Base-by-base conservation (phyloP, 2,888 invertebrate species). In the Hirudinaria manillensis region DNA sequence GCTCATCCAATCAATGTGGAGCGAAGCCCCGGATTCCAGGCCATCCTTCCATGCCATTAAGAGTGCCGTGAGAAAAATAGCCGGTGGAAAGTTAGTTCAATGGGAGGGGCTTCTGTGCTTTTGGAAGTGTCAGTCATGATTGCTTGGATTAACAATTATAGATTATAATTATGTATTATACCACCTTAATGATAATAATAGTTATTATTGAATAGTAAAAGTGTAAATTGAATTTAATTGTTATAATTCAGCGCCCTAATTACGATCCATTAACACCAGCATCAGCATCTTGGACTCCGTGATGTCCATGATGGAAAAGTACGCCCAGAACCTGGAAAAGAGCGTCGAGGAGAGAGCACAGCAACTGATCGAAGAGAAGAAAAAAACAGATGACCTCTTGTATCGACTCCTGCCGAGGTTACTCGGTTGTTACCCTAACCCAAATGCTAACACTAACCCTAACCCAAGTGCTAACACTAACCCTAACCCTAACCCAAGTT, bases 351-450 rank as follows among this genome's bases (percentile, higher is more conserved):
- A 83, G 61, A 77, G 83, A 72, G 82, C 83, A 81, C 83, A 19
- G 80, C 82, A 83, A 71, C 78, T 84, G 53, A 81, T 81, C 0
- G 81, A 80, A 56, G 83, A 84, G 77, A 83, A 84, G 76, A 81
- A 81, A 78, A 83, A 83, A 75, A 84, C 83, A 0, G 84, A 84
- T 74, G 78, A 77, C 27, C 80, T 84, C 4, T 79, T 83, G 0
- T 84, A 81, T 75, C 80, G 81, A 45, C 82, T 84, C 81, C 76
- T 84, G 38, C 84, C 84, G 7, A 80, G 81, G 84, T 83, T 77
- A 3, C 76, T 79, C 3, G 6, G n/a, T 53, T 7, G 36, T 34
- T 68, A 53, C 21, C 21, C 21, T 53, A 13, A 16, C 13, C 53
- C 53, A n/a, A n/a, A n/a, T n/a, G n/a, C n/a, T n/a, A n/a, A n/a